Base-by-base conservation (phyloP, 1,140 invertebrate genomes). In the Listronotus bonariensis region DNA sequence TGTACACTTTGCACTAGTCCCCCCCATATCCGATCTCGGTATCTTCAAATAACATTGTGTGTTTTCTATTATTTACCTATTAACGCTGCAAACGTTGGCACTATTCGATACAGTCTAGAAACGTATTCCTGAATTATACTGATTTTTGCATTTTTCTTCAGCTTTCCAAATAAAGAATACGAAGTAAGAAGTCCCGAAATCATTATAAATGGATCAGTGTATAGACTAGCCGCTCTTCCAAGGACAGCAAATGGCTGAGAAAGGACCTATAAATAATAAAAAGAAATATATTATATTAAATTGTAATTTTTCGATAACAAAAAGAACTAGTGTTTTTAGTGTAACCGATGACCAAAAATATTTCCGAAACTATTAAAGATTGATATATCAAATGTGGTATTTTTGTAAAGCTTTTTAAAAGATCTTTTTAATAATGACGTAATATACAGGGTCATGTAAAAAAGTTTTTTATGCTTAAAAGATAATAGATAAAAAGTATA, bases 171-270 rank as follows among this genome's bases (percentile, higher is more conserved):
- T 3, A 90, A 83, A 7, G 85, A 85, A 72, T 89, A 86, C 0
- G 87, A 80, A 7, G 88, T 89, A 36, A 91, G 74, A 36, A 89
- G 84, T 8, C 88, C 89, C 49, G 88, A 90, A 38, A 91, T 80
- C 82, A 91, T 88, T 10, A 91, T 84, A 69, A 91, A 91, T 17
- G 87, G 87, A 78, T 91, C 89, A 1, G 89, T 91, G 68, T 91
- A 90, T 3, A 91, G 78, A 70, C 88, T 89, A 0, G 89, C 88
- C 1, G 88, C 89, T 45, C 89, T 81, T 20, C 86, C 88, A 15
- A 90, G 77, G 0, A 89, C 86, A 1, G 87, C 87, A 87, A 88
- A 90, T 0, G 86, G 84, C 80, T 84, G 0, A 85, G 85, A 45
- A 89, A 80, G 62, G 82, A 82, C 87, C 89, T 68, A 72, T 71